phyloP scores from a whole-genome alignment of 2,113 vertebrate species.

The Osmerus eperlanus region DNA sequence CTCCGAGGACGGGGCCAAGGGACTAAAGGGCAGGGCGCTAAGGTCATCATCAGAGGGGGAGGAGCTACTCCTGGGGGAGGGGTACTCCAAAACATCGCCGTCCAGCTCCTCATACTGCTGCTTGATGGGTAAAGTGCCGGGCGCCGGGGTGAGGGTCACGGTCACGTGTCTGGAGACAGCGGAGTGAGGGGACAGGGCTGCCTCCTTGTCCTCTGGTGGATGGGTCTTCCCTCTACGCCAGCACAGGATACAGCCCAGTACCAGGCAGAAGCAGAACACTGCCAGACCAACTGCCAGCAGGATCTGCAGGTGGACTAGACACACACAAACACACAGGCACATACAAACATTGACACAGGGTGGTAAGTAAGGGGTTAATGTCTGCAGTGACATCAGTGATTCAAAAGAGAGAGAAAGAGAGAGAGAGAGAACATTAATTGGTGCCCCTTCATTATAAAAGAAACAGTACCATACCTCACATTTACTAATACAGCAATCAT shows the following conservation, averaged over 20 bases:
- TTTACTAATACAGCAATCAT: slow-evolving; percentile 27
- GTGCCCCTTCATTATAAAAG: slow-evolving; percentile 17
- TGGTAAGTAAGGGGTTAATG: background rate
- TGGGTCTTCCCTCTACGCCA: slow-evolving; percentile 53
- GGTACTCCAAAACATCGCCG: slow-evolving; percentile 64
- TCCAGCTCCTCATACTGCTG: slow-evolving; percentile 64
- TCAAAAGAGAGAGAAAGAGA: background rate
- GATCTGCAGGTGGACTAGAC: slow-evolving; percentile 70
- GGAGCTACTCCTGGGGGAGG: slow-evolving; percentile 49
- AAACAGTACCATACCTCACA: slow-evolving; percentile 12
- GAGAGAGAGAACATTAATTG: background rate
- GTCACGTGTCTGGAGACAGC: slow-evolving; percentile 32
- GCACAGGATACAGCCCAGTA: slow-evolving; percentile 74
- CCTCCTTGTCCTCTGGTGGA: slow-evolving; percentile 54
- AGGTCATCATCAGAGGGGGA: slow-evolving; percentile 64
- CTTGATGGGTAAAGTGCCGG: slow-evolving; percentile 60
- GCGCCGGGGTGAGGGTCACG: slow-evolving; percentile 55
- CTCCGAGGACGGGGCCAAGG: slow-evolving; percentile 32
- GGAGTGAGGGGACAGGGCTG: slow-evolving; percentile 29
- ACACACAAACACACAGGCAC: slow-evolving; percentile 23
- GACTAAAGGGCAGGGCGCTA: slow-evolving; percentile 42
- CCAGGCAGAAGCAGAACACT: slow-evolving; percentile 73
- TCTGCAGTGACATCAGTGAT: background rate
- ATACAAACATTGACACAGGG: background rate
- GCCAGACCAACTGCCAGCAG: slow-evolving; percentile 71